phyloP scores from a whole-genome alignment of 2,113 vertebrate species.

The Albula glossodonta region DNA sequence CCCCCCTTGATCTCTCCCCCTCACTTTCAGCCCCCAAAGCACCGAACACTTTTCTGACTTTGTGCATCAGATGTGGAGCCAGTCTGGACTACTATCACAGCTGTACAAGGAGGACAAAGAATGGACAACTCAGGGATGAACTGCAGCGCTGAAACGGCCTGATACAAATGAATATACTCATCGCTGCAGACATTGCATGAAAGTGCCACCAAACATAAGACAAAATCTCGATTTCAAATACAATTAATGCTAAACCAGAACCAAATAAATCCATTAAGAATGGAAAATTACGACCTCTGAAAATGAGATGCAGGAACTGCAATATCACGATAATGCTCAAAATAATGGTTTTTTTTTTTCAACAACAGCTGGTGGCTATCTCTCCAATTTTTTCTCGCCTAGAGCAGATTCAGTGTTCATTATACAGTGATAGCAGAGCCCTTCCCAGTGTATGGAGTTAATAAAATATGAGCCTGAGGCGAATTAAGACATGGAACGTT shows the following conservation, averaged over 20 bases:
- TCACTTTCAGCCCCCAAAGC: neutral
- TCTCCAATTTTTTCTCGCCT: neutral
- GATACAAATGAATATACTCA: conserved; percentile 1
- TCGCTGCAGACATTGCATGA: neutral
- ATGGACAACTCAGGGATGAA: neutral
- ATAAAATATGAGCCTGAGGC: conserved; percentile 3
- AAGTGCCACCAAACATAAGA: neutral
- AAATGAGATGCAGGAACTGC: neutral
- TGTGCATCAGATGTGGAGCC: neutral
- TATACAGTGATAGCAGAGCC: neutral
- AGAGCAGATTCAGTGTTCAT: neutral
- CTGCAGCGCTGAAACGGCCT: neutral
- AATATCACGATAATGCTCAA: neutral
- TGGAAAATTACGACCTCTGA: neutral
- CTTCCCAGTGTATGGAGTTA: neutral
- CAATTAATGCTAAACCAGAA: neutral
- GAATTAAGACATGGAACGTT: neutral
- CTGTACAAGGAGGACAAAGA: neutral
- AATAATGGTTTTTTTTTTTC: neutral
- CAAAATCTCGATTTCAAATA: neutral
- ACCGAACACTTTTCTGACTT: neutral
- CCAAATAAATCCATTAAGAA: neutral
- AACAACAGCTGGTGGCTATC: conserved; percentile 2
- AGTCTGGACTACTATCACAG: neutral
- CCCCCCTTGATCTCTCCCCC: neutral